These are phyloP conservation scores for Pterocles orientalis DNA, from an alignment of 2,113 vertebrate species.

Conservation along the genomic window DNA sequence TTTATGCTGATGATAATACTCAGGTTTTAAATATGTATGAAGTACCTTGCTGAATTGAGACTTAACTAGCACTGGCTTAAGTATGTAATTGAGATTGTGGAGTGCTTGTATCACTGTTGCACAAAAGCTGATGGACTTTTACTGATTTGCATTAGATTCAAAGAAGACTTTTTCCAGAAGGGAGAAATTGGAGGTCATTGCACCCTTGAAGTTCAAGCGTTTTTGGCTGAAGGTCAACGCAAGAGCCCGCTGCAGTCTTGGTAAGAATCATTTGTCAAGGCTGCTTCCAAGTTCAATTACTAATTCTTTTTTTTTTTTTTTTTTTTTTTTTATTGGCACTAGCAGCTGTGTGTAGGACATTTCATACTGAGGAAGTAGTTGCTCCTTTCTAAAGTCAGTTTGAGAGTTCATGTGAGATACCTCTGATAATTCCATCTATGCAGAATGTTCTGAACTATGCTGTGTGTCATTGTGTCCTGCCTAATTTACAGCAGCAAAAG, in stretches of 20 bases:
- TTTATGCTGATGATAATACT: background rate
- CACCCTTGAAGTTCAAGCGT: constrained; percentile 71
- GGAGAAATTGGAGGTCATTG: constrained; percentile 92
- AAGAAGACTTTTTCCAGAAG: constrained; percentile 89
- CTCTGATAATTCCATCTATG: background rate
- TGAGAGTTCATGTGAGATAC: background rate
- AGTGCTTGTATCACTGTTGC: background rate
- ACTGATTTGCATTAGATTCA: constrained; percentile 73
- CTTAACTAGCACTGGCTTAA: background rate
- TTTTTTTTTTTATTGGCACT: background rate
- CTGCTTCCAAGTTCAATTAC: background rate
- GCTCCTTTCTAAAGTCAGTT: background rate
- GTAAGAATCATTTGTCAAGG: constrained; percentile 72
- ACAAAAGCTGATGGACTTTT: background rate
- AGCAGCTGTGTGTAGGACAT: background rate
- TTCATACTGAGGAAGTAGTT: background rate
- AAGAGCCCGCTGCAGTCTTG: constrained; percentile 98
- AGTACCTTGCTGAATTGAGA: background rate
- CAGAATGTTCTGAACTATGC: background rate
- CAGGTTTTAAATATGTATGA: background rate
- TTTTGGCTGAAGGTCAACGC: constrained; percentile 87
- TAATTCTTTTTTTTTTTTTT: background rate
- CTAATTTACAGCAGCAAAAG: background rate
- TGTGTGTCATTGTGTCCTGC: background rate
- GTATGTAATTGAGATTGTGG: background rate